Evolutionary conservation across 2,888 invertebrate genomes (phyloP).

Genomic region (Aphidoletes aphidimyza): DNA sequence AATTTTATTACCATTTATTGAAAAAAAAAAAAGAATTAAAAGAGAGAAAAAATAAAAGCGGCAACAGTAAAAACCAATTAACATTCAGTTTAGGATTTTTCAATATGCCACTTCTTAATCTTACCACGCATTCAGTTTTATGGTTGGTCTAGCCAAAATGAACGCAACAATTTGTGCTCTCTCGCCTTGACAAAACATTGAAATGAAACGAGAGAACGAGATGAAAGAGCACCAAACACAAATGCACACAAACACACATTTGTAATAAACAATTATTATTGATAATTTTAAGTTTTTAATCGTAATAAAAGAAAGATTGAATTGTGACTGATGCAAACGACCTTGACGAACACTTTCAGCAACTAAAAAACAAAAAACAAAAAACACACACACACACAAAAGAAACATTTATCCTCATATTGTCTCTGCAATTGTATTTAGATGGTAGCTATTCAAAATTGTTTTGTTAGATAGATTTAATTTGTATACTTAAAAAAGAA

Average conservation of each 20-base stretch:
- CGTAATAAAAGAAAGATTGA: not conserved
- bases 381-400: too few species aligned
- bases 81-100: slow-evolving; percentile 6
- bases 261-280: not conserved
- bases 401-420: slow-evolving; percentile 1
- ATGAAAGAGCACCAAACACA: not conserved
- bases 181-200: not conserved
- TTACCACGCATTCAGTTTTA: not conserved
- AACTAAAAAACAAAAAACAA: not conserved
- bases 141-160: not conserved
- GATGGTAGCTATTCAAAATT: not conserved
- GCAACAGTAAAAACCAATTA: not conserved
- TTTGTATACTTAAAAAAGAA: not conserved
- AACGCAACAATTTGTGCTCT: not conserved
- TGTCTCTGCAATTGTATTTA: not conserved
- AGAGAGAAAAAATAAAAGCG: not conserved
- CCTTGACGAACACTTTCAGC: not conserved
- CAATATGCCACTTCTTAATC: not conserved
- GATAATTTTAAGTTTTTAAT: not conserved
- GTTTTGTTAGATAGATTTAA: slow-evolving; percentile 29
- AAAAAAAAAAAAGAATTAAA: not conserved
- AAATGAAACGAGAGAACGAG: not conserved
- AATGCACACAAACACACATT: not conserved
- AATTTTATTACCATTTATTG: too few species aligned
- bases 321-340: slow-evolving; percentile 34